Evolutionary conservation across 2,888 invertebrate species (phyloP).

Genomic region (Acleris cristana): DNA sequence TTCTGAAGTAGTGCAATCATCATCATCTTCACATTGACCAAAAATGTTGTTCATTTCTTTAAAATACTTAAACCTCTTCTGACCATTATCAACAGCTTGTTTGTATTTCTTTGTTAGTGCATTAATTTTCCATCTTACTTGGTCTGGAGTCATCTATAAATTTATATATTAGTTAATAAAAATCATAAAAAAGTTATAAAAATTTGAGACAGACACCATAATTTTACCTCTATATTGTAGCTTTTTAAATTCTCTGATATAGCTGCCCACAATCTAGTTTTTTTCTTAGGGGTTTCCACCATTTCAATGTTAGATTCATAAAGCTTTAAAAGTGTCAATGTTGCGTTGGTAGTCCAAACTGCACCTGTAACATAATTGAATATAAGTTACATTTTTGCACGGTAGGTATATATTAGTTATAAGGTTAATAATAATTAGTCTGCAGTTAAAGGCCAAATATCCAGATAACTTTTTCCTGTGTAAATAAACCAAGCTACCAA

Average conservation of each 20-base stretch:
- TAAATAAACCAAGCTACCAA: background rate
- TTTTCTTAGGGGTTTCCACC: slow-evolving; percentile 64
- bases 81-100: slow-evolving; percentile 54
- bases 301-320: slow-evolving; percentile 61
- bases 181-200: slow-evolving; percentile 6
- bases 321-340: slow-evolving; percentile 54
- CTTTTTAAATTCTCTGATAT: slow-evolving; percentile 58
- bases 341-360: slow-evolving; percentile 58
- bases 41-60: slow-evolving; percentile 60
- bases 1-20: slow-evolving; percentile 50
- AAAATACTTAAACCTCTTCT: slow-evolving; percentile 59
- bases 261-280: slow-evolving; percentile 61
- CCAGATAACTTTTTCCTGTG: background rate
- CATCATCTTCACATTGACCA: slow-evolving; percentile 56
- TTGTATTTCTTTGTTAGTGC: slow-evolving; percentile 63
- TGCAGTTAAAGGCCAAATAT: too few species aligned
- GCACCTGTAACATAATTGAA: slow-evolving; percentile 49
- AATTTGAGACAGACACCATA: background rate
- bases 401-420: too few species aligned
- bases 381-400: too few species aligned
- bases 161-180: background rate
- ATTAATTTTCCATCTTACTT: slow-evolving; percentile 66
- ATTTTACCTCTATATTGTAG: slow-evolving; percentile 55
- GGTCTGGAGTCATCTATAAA: slow-evolving; percentile 59
- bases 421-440: too few species aligned